A percentile compares a stretch with the other conserved stretches of the same genome.
Evolutionary conservation across 2,888 invertebrate genomes (phyloP).

Genomic region (Platycheirus rosarum): DNA sequence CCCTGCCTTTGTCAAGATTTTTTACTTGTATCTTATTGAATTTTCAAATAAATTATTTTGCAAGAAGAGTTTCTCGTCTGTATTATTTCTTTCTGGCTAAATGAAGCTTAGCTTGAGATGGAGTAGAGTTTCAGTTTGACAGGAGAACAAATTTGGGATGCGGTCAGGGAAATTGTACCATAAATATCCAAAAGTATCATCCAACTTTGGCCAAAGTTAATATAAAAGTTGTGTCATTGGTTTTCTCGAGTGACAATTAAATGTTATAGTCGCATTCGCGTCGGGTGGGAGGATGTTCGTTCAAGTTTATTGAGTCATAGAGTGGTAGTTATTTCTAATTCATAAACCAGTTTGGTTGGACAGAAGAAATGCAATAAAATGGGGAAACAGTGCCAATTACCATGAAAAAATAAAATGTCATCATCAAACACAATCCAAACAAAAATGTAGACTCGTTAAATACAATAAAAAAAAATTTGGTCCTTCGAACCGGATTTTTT

Average conservation of each 20-base stretch:
- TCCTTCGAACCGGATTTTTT: constrained; percentile 18
- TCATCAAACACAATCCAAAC: constrained; percentile 14
- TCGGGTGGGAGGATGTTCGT: constrained; percentile 3
- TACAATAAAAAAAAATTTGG: constrained; percentile 27
- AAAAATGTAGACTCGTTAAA: constrained; percentile 6
- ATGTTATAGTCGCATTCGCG: neutral
- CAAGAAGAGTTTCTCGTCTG: constrained; percentile 1
- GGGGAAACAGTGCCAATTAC: constrained; percentile 16
- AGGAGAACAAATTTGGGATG: constrained; percentile 34
- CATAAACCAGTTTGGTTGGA: neutral
- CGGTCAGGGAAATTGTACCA: constrained; percentile 29
- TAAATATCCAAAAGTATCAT: constrained; percentile 14
- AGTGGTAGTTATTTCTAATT: neutral
- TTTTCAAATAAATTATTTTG: constrained; percentile 55
- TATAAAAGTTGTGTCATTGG: neutral
- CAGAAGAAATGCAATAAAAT: neutral
- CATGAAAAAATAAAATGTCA: constrained; percentile 12
- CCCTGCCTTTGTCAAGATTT: constrained; percentile 40
- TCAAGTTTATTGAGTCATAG: constrained; percentile 15
- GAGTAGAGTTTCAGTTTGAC: constrained; percentile 48
- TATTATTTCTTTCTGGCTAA: constrained; percentile 39
- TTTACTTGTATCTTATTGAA: constrained; percentile 53
- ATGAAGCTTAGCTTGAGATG: constrained; percentile 69
- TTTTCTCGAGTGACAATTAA: constrained; percentile 11
- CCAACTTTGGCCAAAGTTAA: neutral